A percentile compares a stretch with the other conserved stretches of the same genome.
phyloP scores from a whole-genome alignment of 1,140 invertebrate genomes.

The Ectropis grisescens region DNA sequence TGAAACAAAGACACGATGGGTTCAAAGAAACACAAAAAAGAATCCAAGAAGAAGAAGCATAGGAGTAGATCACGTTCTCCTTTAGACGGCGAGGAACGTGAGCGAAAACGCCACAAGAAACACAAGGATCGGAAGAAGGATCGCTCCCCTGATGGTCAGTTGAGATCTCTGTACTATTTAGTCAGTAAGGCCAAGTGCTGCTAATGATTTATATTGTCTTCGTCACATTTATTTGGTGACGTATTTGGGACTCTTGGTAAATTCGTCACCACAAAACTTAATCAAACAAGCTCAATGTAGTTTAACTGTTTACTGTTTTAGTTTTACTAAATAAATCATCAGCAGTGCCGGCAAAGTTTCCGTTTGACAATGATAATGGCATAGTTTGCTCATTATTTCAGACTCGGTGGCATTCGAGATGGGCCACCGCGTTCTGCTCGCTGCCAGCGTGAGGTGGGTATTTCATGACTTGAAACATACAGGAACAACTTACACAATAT shows the following conservation, averaged over 20 bases:
- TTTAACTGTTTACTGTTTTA: too few relatives aligned
- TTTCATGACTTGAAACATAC: too few relatives aligned
- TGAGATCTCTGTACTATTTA: constrained; percentile 13
- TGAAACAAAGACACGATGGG: too few relatives aligned
- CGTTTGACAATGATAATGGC: constrained; percentile 57
- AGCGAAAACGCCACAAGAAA: constrained; percentile 54
- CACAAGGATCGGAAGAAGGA: constrained; percentile 60
- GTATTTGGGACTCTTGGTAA: too few relatives aligned
- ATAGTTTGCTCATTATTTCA: constrained; percentile 65
- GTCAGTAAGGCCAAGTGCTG: constrained; percentile 19
- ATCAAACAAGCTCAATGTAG: too few relatives aligned
- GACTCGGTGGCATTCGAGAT: constrained; percentile 53
- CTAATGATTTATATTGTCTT: constrained; percentile 38
- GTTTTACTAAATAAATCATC: too few relatives aligned
- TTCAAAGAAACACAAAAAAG: constrained; percentile 57
- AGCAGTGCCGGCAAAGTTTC: too few relatives aligned
- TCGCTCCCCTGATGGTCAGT: constrained; percentile 60
- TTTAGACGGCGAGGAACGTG: constrained; percentile 42
- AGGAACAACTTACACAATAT: too few relatives aligned
- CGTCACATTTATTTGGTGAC: too few relatives aligned
- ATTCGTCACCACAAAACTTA: too few relatives aligned
- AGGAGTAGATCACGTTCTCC: constrained; percentile 54
- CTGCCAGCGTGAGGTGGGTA: constrained; percentile 45
- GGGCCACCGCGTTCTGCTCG: constrained; percentile 35
- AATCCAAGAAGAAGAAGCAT: constrained; percentile 63